Percentiles rank a stretch among this genome's conserved stretches.
Conservation (phyloP, 2,797 vertebrate genomes). For the Sphaeramia orbicularis region DNA sequence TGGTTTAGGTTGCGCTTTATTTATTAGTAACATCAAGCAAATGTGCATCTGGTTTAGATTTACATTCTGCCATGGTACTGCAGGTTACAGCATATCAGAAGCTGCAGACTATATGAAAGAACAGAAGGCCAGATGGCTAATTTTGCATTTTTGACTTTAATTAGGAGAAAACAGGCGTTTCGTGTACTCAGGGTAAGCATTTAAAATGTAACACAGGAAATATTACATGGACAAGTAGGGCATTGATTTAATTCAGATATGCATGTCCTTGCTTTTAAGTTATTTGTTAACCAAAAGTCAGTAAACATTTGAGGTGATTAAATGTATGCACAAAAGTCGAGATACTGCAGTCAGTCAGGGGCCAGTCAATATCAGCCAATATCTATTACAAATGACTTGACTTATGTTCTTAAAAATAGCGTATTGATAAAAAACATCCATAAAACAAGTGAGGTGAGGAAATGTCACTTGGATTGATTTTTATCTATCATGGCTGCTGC, state of each 20-base stretch:
- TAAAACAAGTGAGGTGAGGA: conserved; percentile 28
- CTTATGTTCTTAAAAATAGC: conserved; percentile 9
- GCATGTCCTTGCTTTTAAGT: conserved; percentile 28
- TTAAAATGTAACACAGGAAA: conserved; percentile 42
- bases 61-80: conserved; percentile 43
- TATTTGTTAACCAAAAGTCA: conserved; percentile 30
- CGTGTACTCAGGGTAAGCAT: conserved; percentile 41
- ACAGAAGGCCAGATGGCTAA: conserved; percentile 67
- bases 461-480: conserved; percentile 21
- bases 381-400: conserved; percentile 7
- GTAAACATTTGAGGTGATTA: conserved; percentile 1
- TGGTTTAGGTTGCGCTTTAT: conserved; percentile 45
- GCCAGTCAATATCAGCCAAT: conserved; percentile 17
- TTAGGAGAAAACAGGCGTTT: conserved; percentile 60
- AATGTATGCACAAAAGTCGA: background rate
- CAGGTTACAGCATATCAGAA: conserved; percentile 56
- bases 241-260: conserved; percentile 36
- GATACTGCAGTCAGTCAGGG: conserved; percentile 11
- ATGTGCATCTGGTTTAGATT: conserved; percentile 67
- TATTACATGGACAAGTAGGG: conserved; percentile 21
- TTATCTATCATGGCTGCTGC: background rate
- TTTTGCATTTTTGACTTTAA: conserved; percentile 72
- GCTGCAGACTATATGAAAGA: conserved; percentile 52
- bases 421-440: conserved; percentile 6
- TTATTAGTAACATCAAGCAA: conserved; percentile 43